Conservation (phyloP, 2,797 vertebrate species). For the Oreochromis grahami region DNA sequence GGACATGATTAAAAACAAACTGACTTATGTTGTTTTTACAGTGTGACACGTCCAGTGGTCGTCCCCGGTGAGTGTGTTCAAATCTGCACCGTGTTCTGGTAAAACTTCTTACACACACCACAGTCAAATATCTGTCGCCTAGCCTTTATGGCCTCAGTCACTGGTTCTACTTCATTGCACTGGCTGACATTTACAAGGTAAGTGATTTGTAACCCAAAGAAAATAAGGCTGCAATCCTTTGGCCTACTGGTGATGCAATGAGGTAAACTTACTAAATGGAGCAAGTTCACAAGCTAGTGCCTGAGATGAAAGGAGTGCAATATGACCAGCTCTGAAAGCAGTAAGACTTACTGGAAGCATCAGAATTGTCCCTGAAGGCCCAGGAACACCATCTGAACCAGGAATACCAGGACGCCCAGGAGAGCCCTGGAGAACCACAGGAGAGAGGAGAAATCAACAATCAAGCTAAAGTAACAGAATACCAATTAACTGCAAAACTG, state of each 20-base stretch:
- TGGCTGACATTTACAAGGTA: constrained; percentile 68
- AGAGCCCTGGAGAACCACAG: constrained; percentile 78
- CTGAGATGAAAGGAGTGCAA: constrained; percentile 13
- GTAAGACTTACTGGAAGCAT: constrained; percentile 90
- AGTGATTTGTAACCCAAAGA: constrained; percentile 65
- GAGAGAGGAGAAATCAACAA: neutral
- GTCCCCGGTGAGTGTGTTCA: constrained; percentile 15
- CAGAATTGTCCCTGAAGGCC: constrained; percentile 92
- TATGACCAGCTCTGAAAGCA: neutral
- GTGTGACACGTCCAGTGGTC: constrained; percentile 1
- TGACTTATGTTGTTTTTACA: constrained; percentile 20
- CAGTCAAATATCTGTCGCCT: constrained; percentile 32
- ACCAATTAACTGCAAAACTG: neutral
- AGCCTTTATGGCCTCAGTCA: constrained; percentile 48
- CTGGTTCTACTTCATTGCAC: constrained; percentile 61
- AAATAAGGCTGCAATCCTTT: constrained; percentile 44
- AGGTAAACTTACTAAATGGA: constrained; percentile 40
- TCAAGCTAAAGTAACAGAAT: neutral
- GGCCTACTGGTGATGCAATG: constrained; percentile 37
- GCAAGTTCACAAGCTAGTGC: constrained; percentile 11
- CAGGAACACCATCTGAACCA: constrained; percentile 92
- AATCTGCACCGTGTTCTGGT: neutral
- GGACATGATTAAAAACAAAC: constrained; percentile 35
- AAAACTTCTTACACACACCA: neutral
- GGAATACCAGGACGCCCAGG: constrained; percentile 92